phyloP scores from a whole-genome alignment of 2,113 vertebrate species.

The Mystacornis crossleyi region DNA sequence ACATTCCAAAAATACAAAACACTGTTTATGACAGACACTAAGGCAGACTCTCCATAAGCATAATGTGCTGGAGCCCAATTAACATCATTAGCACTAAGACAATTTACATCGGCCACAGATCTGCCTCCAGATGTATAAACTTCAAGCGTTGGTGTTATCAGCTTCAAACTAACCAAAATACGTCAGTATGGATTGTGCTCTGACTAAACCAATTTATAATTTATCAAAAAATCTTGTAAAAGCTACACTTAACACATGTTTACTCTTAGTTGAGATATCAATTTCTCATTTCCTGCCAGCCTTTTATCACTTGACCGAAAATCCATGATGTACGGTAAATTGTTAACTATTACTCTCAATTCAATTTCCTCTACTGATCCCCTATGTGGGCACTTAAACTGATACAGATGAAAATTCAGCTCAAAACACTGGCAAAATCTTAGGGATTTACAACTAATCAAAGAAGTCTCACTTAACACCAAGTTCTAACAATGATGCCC shows the following conservation, averaged over 20 bases:
- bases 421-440: slow-evolving; percentile 14
- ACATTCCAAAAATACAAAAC: neutral
- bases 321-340: slow-evolving; percentile 54
- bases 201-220: slow-evolving; percentile 53
- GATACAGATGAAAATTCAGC: slow-evolving; percentile 37
- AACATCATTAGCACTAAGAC: neutral
- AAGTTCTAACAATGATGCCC: slow-evolving; percentile 15
- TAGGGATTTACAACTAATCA: slow-evolving; percentile 26
- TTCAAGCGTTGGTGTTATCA: neutral
- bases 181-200: neutral
- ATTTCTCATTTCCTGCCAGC: slow-evolving; percentile 63
- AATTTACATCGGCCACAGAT: neutral
- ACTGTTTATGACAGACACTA: neutral
- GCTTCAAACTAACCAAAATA: slow-evolving; percentile 3
- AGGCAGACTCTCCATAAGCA: neutral
- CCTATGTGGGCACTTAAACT: neutral
- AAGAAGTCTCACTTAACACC: neutral
- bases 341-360: slow-evolving; percentile 56
- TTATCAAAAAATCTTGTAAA: slow-evolving; percentile 58
- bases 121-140: neutral
- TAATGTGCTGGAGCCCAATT: neutral
- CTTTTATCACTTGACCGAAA: slow-evolving; percentile 63
- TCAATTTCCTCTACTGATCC: slow-evolving; percentile 58
- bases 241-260: slow-evolving; percentile 37
- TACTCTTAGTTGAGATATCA: slow-evolving; percentile 41